A percentile compares a stretch with the other conserved stretches of the same genome.
phyloP scores from a whole-genome alignment of 2,113 vertebrate genomes.

The Ageneiosus marmoratus region DNA sequence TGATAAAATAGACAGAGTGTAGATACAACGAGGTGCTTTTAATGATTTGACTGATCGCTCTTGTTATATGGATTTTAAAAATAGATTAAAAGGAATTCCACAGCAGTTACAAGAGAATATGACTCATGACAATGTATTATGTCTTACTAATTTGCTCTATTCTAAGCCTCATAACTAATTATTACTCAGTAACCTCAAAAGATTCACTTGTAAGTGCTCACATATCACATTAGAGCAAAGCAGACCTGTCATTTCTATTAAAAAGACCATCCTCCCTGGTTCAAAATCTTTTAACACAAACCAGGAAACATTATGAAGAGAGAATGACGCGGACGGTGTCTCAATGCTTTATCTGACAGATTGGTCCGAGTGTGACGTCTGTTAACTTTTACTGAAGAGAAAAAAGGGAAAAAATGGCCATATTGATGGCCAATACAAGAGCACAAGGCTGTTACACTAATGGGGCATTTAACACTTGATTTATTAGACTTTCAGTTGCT shows the following conservation, averaged over 20 bases:
- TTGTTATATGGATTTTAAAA: too few relatives aligned
- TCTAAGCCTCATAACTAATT: not conserved
- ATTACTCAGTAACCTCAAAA: not conserved
- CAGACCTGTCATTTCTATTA: not conserved
- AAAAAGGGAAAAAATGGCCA: too few relatives aligned
- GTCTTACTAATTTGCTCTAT: not conserved
- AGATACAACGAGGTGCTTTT: too few relatives aligned
- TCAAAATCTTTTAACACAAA: slow-evolving; percentile 4
- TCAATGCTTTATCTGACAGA: not conserved
- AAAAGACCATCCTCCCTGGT: not conserved
- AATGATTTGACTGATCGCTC: too few relatives aligned
- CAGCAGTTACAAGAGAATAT: not conserved
- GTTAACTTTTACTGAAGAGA: not conserved
- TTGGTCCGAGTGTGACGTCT: not conserved
- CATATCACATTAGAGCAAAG: not conserved
- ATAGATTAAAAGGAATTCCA: not conserved
- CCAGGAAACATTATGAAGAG: not conserved
- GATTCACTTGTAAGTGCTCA: not conserved
- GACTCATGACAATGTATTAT: not conserved
- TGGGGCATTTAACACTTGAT: not conserved
- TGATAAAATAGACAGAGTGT: too few relatives aligned
- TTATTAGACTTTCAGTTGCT: not conserved
- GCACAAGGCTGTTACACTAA: not conserved
- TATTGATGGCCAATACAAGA: not conserved
- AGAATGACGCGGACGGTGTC: not conserved